Evolutionary conservation across 2,888 invertebrate genomes (phyloP), one percentile per base, ranked within the genome.

Genomic region (Helicoverpa assulta): DNA sequence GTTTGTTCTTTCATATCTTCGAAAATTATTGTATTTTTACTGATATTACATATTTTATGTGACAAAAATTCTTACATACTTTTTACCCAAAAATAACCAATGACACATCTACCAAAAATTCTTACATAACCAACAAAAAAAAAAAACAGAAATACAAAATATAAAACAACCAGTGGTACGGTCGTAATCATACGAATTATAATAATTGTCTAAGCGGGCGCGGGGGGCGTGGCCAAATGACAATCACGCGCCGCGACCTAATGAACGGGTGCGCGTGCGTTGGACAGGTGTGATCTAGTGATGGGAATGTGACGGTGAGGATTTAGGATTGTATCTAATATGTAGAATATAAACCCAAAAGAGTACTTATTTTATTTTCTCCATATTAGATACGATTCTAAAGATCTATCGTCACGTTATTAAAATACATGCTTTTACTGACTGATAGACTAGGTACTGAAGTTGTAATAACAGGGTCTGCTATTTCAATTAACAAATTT

Each of bases 191-290:
- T 93, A 94, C 88, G 91, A 93, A 95, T 95, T 94, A 95, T 89
- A 90, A 94, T 94, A 93, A 94, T 94, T 93, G 92, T 92, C 88
- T 90, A 89, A 91, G 90, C 89, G 86, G 87, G 89, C 83, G 80
- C 77, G 71, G 80, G 82, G 88, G 95, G 95, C 94, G 95, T 85
- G 88, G 90, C 88, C 91, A 91, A 92, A 93, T 94, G 95, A 95
- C 95, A 95, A 95, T 95, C 95, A 95, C 93, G 94, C 90, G 93
- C 91, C 69, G 92, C 87, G 91, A 88, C 88, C 85, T 94, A 95
- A 95, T 94, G 93, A 94, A 86, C 92, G 94, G 95, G 93, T 94
- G 93, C 92, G 93, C 90, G 86, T 81, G 90, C 90, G 91, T 73
- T 67, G 74, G 84, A 88, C 92, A 92, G 93, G 93, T 93, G 92